Base-by-base conservation (phyloP, 2,888 invertebrate genomes). In the Pardosa pseudoannulata region DNA sequence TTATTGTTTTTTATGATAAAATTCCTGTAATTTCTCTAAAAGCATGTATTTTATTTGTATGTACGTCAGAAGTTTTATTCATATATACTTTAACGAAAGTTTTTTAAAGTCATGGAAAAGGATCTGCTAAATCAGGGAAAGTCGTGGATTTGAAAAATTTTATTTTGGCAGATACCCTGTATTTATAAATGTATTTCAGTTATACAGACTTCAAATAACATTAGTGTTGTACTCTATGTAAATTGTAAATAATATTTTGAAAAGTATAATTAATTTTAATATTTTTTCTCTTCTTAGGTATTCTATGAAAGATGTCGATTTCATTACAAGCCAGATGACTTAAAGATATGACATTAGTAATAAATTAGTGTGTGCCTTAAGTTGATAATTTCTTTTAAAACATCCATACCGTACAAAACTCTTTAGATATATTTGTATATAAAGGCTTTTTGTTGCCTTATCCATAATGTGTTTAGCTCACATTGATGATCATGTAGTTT, bases 251-350 rank as follows among this genome's bases (percentile, higher is more conserved):
- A n/a, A n/a, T n/a, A n/a, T n/a, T n/a, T n/a, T n/a, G n/a, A 36
- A 36, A 36, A 36, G 6, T 9, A 7, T 36, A 9, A 36, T 9
- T 7, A 9, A n/a, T 68, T 68, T 19, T n/a, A 23, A 27, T 56
- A 31, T 50, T 29, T 80, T 67, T 41, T 79, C 27, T 67, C 31
- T 68, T 89, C 90, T 39, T 89, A 92, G 92, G 90, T 91, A 79
- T 97, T 97, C 91, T 94, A 95, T 90, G 97, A 97, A 91, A 94
- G 95, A 91, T 98, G 98, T 92, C 93, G 97, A 90, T 93, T 92
- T 89, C 96, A 93, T 91, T 97, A 95, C 91, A 96, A 95, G 90
- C 95, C 95, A 67, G 90, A 91, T 0, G 89, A 90, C 67, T 73
- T 90, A 56, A 88, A 89, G 31, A 64, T 89, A 29, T 89, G 83